phyloP scores from a whole-genome alignment of 1,140 invertebrate species.

The Drosophila mojavensis region DNA sequence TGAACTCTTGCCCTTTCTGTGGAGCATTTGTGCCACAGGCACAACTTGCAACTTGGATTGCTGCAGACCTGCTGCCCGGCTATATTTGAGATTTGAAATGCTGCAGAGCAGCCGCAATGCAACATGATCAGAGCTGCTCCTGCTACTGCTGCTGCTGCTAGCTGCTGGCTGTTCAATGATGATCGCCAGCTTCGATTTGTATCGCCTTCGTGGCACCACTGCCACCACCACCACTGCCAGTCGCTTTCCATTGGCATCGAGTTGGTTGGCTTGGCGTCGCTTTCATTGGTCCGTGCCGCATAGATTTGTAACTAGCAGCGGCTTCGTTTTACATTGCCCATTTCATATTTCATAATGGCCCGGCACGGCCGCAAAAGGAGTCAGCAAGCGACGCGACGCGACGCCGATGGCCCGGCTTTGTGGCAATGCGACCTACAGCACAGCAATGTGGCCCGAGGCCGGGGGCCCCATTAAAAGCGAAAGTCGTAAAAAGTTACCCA shows the following conservation, averaged over 20 bases:
- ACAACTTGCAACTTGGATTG: conserved; percentile 23
- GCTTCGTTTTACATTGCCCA: conserved; percentile 62
- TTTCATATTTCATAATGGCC: conserved; percentile 74
- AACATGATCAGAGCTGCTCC: conserved; percentile 62
- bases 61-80: conserved; percentile 39
- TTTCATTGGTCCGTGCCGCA: conserved; percentile 60
- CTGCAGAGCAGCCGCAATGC: conserved; percentile 64
- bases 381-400: not conserved
- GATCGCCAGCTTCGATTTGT: conserved; percentile 78
- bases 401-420: conserved; percentile 3
- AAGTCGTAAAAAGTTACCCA: conserved; percentile 70
- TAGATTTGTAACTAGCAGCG: conserved; percentile 66
- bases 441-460: conserved; percentile 35
- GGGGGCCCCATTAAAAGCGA: conserved; percentile 73
- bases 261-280: conserved; percentile 8
- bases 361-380: not conserved
- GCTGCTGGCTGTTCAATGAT: conserved; percentile 35
- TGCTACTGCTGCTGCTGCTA: conserved; percentile 12
- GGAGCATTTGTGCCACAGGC: conserved; percentile 74
- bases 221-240: conserved; percentile 32
- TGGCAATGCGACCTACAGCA: conserved; percentile 68
- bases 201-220: conserved; percentile 58
- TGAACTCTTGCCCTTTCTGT: conserved; percentile 83
- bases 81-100: conserved; percentile 50
- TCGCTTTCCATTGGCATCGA: conserved; percentile 40